Evolutionary conservation across 2,113 vertebrate species (phyloP), one percentile per base, ranked within the genome.

Genomic region (Tor tambroides): DNA sequence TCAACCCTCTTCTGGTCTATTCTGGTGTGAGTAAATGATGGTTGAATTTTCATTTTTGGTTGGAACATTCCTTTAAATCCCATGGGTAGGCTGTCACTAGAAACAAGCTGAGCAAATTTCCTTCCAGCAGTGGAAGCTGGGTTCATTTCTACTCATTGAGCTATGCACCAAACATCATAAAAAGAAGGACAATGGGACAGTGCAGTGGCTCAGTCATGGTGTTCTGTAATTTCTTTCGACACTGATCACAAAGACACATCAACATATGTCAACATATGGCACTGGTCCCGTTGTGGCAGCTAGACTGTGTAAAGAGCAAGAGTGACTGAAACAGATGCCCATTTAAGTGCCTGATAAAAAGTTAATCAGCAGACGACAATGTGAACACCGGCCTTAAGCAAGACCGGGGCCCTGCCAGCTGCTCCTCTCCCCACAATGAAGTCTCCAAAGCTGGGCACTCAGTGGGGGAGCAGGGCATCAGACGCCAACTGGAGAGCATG

Each of bases 311-410:
- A 65, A 84, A 23, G 88, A 86, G 87, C 54, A 91, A 92, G 93
- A 93, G 77, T 59, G 88, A 86, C 91, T 90, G 92, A 93, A 94
- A 94, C 94, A 95, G 95, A 94, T 94, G 94, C 94, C 93, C 90
- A 43, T 89, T 93, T 94, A 95, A 95, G 94, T 95, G 94, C 94
- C 92, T 94, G 94, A 95, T 95, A 94, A 95, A 95, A 95, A 94
- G 90, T 94, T 95, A 94, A 94, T 95, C 89, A 92, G 91, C 90
- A 92, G 92, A 92, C 90, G 81, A 84, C 86, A 91, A 93, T 87
- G 90, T 90, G 90, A 90, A 91, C 88, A 61, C 90, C 90, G 92
- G 91, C 93, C 93, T 93, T 87, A 91, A 94, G 94, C 92, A 38
- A 93, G 88, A 91, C 82, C 82, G 89, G 88, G 92, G 93, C 91